Base-by-base conservation (phyloP, 2,888 invertebrate species). In the Spodoptera exigua region DNA sequence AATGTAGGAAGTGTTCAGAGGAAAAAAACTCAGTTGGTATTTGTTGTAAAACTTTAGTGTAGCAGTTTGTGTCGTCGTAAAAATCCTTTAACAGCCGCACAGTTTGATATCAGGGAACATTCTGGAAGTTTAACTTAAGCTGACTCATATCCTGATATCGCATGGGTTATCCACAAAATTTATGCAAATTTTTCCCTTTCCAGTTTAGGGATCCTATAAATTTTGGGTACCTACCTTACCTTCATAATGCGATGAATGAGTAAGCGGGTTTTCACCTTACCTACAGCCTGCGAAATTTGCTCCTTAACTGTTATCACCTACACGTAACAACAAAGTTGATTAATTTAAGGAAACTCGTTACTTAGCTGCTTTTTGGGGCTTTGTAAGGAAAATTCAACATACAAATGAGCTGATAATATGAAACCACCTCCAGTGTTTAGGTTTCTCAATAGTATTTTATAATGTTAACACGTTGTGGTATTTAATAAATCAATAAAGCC, bases 321-420 rank as follows among this genome's bases (percentile, higher is more conserved):
- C 49, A 57, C 46, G 52, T 46, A 49, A 53, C 55, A 1, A 44
- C 18, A 56, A 62, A 66, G 62, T 70, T 70, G 53, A 70, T 70
- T 73, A 75, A 75, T 75, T 61, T 52, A 3, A 52, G 55, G 55
- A 52, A 54, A 69, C 60, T 55, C 67, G 54, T 72, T 69, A 64
- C 51, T 27, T 27, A 27, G 27, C 34, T 55, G 51, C 49, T 36
- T 39, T 72, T 48, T 39, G 44, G 21, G n/a, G 40, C 60, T 60
- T 55, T 55, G 41, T 53, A 34, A 66, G 40, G 67, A 55, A 72
- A 72, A 67, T 66, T 60, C 48, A 39, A 55, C 73, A 66, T 60
- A 72, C 40, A 45, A 68, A 66, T 52, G 40, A 47, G 43, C 35
- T 66, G 66, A 71, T 65, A 72, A 58, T 18, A 39, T n/a, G 18